These are phyloP conservation scores for Axinella damicornis DNA, from an alignment of 37 sponge, comb jelly and placozoan species.

Conservation along the genomic window DNA sequence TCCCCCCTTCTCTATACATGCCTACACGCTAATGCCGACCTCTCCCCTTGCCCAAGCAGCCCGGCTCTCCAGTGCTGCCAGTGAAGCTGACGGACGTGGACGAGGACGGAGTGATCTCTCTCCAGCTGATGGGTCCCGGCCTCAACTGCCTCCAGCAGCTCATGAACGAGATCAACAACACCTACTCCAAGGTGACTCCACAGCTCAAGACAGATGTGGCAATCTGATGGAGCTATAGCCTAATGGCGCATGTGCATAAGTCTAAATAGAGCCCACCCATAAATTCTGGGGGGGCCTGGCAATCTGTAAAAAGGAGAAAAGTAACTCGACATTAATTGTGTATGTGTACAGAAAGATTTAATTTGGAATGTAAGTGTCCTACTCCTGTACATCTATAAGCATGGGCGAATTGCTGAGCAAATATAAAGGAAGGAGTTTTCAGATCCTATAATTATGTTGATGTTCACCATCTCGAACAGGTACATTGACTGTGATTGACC, in stretches of 20 bases:
- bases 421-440: too few species aligned
- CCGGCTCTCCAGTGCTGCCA: constrained; percentile 46
- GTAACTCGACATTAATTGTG: background rate
- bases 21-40: constrained; percentile 8
- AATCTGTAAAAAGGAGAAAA: background rate
- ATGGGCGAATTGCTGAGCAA: too few species aligned
- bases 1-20: background rate
- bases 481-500: too few species aligned
- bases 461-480: too few species aligned
- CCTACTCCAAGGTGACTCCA: constrained; percentile 6
- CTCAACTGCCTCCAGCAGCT: constrained; percentile 47
- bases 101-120: constrained; percentile 52
- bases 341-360: too few species aligned
- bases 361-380: too few species aligned
- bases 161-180: constrained; percentile 54
- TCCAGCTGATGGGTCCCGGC: constrained; percentile 70
- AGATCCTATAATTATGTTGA: too few species aligned
- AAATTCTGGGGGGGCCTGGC: background rate
- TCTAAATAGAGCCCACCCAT: too few species aligned
- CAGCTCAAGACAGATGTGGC: too few species aligned
- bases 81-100: constrained; percentile 63
- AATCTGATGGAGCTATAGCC: too few species aligned
- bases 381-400: too few species aligned
- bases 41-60: constrained; percentile 29
- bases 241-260: too few species aligned